These are phyloP conservation scores for Neolamprologus multifasciatus DNA, from an alignment of 2,797 vertebrate genomes.

Conservation along the genomic window DNA sequence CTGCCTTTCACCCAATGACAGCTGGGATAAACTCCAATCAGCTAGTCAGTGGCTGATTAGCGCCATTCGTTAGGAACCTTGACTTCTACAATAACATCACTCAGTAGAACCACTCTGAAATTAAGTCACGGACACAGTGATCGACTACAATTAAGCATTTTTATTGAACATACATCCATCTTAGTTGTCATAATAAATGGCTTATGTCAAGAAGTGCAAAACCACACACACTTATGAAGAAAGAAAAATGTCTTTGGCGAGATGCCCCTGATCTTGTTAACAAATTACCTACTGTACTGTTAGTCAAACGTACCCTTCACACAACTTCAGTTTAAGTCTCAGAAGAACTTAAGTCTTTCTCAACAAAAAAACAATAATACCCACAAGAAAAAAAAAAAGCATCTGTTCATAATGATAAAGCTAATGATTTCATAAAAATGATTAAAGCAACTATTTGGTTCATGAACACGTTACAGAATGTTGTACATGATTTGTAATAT, in stretches of 20 bases:
- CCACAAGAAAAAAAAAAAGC: neutral
- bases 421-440: conserved; percentile 45
- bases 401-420: conserved; percentile 21
- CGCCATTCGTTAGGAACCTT: neutral
- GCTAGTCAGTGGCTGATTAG: neutral
- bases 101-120: neutral
- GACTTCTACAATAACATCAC: fast-evolving
- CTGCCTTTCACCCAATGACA: neutral
- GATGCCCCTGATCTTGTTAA: conserved; percentile 47
- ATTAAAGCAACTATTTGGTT: conserved; percentile 55
- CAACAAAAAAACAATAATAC: conserved; percentile 19
- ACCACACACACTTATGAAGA: conserved; percentile 26
- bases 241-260: conserved; percentile 54
- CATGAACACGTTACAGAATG: conserved; percentile 39
- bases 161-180: conserved; percentile 67
- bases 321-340: conserved; percentile 23
- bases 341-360: conserved; percentile 19
- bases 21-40: neutral
- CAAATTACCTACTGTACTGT: conserved; percentile 6
- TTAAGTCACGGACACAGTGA: neutral
- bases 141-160: conserved; percentile 34
- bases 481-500: conserved; percentile 36
- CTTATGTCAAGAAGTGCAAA: conserved; percentile 62
- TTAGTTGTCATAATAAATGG: conserved; percentile 56
- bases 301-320: conserved; percentile 43